A percentile compares a stretch with the other conserved stretches of the same genome.
phyloP scores from a whole-genome alignment of 2,113 vertebrate species.

The Syrrhaptes paradoxus region DNA sequence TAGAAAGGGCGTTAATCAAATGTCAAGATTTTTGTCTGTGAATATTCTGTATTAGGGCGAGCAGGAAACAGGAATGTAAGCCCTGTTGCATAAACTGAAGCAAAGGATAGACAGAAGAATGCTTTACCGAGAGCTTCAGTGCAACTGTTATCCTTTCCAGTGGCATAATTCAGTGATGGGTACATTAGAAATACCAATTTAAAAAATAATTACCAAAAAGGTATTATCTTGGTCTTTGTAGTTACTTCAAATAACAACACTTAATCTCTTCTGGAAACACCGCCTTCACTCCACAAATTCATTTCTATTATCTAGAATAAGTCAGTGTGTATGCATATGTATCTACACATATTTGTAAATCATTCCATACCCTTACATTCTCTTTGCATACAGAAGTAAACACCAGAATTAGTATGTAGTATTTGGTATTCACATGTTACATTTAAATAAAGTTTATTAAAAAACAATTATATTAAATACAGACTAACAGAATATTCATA shows the following conservation, averaged over 20 bases:
- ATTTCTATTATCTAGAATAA: not conserved
- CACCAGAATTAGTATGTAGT: conserved; percentile 10
- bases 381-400: not conserved
- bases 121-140: conserved; percentile 36
- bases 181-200: not conserved
- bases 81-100: conserved; percentile 13
- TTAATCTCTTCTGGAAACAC: not conserved
- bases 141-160: conserved; percentile 25
- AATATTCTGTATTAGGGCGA: not conserved
- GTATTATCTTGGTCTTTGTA: not conserved
- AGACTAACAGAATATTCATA: conserved; percentile 59
- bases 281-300: not conserved
- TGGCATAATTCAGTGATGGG: conserved; percentile 19
- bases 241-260: not conserved
- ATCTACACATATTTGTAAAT: not conserved
- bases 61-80: not conserved
- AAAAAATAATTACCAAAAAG: not conserved
- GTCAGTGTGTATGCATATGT: not conserved
- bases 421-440: conserved; percentile 48
- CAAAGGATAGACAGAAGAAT: not conserved
- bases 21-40: not conserved
- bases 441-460: conserved; percentile 74
- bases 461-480: conserved; percentile 73
- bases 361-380: not conserved
- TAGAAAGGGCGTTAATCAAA: not conserved